Percentiles rank a stretch among this genome's conserved stretches.
Evolutionary conservation across 2,113 vertebrate species (phyloP).

Genomic region (Actenoides hombroni): DNA sequence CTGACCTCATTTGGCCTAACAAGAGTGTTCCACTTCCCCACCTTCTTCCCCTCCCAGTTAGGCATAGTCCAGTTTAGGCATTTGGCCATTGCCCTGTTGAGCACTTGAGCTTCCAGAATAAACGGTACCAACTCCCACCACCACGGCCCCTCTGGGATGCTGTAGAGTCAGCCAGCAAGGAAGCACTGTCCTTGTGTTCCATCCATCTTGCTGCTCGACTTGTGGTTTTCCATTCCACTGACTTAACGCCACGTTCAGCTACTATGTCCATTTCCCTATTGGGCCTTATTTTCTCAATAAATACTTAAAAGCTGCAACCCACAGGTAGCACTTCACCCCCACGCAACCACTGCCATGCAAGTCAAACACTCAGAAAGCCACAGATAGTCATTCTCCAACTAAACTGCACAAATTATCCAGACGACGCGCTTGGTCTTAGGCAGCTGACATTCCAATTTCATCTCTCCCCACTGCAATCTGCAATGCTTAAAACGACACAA

Average conservation of each 20-base stretch:
- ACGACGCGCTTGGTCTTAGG: background rate
- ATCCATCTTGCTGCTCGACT: too few species aligned
- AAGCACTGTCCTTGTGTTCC: background rate
- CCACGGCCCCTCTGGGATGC: background rate
- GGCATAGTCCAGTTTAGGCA: background rate
- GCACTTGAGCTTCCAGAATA: background rate
- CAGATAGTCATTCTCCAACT: background rate
- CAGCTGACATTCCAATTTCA: background rate
- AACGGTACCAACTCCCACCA: background rate
- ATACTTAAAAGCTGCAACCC: background rate
- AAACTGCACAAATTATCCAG: background rate
- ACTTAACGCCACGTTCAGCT: background rate
- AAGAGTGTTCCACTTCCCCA: background rate
- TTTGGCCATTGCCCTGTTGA: background rate
- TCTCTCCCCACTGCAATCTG: background rate
- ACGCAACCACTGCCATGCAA: rapidly evolving
- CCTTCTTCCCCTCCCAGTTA: too few species aligned
- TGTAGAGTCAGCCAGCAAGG: background rate
- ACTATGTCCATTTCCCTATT: background rate
- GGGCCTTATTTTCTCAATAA: background rate
- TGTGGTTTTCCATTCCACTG: background rate
- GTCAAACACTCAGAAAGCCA: background rate
- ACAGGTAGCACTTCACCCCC: background rate
- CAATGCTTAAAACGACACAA: background rate
- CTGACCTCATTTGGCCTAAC: background rate